Evolutionary conservation across 2,888 invertebrate species (phyloP).

Genomic region (Trissolcus brochymenae): DNA sequence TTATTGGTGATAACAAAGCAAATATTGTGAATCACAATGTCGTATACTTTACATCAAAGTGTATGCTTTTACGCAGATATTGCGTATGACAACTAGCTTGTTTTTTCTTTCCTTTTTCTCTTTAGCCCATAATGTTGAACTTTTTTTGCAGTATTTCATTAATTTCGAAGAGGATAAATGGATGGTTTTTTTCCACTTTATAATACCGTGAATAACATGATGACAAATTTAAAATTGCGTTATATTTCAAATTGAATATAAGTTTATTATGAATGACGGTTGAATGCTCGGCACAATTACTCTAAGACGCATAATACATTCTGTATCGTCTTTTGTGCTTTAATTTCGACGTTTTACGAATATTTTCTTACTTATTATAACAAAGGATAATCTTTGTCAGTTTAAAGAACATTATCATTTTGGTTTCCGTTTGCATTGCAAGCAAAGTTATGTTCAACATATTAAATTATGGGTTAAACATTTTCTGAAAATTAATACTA

Average conservation of each 20-base stretch:
- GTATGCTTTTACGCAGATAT: constrained; percentile 24
- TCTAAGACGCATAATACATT: constrained; percentile 7
- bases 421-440: too few species aligned
- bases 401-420: too few species aligned
- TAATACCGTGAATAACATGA: constrained; percentile 18
- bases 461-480: too few species aligned
- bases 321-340: constrained; percentile 5
- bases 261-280: constrained; percentile 16
- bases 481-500: too few species aligned
- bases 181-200: background rate
- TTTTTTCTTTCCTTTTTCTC: constrained; percentile 15
- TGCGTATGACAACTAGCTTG: constrained; percentile 30
- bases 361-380: background rate
- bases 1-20: constrained; percentile 52
- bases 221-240: constrained; percentile 21
- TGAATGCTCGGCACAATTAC: constrained; percentile 1
- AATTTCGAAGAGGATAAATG: constrained; percentile 15
- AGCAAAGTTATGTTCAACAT: too few species aligned
- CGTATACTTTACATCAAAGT: constrained; percentile 43
- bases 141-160: constrained; percentile 13
- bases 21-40: constrained; percentile 45
- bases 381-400: too few species aligned
- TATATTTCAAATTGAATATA: constrained; percentile 12
- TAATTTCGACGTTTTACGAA: background rate
- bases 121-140: background rate